Percentiles rank a stretch among this genome's conserved stretches.
phyloP scores from a whole-genome alignment of 2,797 vertebrate genomes.

The Chloroceryle inda region DNA sequence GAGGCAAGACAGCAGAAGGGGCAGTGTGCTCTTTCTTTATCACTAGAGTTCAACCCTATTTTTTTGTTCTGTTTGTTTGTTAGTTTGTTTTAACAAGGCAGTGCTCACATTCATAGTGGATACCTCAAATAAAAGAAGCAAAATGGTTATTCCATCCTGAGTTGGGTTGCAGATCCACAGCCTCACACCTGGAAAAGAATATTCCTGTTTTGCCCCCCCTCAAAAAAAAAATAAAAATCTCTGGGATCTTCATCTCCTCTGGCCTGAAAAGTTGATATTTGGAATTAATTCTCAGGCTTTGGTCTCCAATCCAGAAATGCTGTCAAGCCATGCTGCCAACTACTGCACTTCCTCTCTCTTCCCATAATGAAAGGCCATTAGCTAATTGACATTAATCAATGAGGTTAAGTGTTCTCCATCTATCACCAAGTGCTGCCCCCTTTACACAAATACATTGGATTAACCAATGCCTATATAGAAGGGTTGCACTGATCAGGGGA shows the following conservation, averaged over 20 bases:
- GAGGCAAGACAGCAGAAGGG: not conserved
- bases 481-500: no score
- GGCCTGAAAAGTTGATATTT: not conserved
- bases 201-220: not conserved
- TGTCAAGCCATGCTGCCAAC: not conserved
- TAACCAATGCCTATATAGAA: not conserved
- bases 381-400: conserved; percentile 16
- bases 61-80: not conserved
- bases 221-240: not conserved
- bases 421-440: not conserved
- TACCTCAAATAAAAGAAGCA: not conserved
- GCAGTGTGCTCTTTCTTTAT: not conserved
- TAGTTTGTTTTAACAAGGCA: not conserved
- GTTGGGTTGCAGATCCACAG: not conserved
- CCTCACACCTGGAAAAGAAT: not conserved
- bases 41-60: not conserved
- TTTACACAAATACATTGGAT: not conserved
- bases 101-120: not conserved
- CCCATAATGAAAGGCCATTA: not conserved
- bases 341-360: not conserved
- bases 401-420: not conserved
- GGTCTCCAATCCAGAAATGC: not conserved
- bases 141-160: not conserved
- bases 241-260: not conserved
- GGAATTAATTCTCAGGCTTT: not conserved